Base-by-base conservation (phyloP, 2,113 vertebrate genomes). In the Crypturellus undulatus region DNA sequence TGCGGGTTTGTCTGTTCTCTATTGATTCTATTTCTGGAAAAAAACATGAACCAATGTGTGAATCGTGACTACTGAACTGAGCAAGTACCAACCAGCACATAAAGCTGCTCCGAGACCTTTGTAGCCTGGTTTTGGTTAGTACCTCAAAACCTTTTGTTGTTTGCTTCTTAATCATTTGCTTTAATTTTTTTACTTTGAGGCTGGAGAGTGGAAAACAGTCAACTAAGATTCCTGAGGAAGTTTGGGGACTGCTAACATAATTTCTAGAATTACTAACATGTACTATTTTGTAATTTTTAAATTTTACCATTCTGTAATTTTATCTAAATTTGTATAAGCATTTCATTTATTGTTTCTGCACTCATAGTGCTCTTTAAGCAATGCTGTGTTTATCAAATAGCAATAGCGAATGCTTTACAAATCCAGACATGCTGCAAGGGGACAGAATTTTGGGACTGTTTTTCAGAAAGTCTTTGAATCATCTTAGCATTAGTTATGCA, bases 1-100 rank as follows among this genome's bases (percentile, higher is more conserved):
- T 98, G 97, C 93, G 97, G 98, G 95, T 98, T 98, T 98, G 97
- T 98, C 98, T 98, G 98, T 98, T 98, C 97, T 98, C 96, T 97
- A 98, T 97, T 98, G 97, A 98, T 98, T 98, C 98, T 98, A 98
- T 98, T 98, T 98, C 97, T 97, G 97, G 91, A 85, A 94, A 92
- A 88, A 96, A 92, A 56, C 90, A 96, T 2, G 91, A 97, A 97
- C 94, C 83, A 97, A 94, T 84, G 92, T 90, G 89, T 94, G 88
- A 98, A 90, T 94, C 97, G 89, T 98, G 97, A 97, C 95, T 95
- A 75, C 80, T 96, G 91, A 96, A 96, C 90, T 96, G 94, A 96
- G 84, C 89, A 94, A 96, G 81, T 68, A 82, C 67, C 45, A 76
- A 92, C 63, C 62, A 92, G 89, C 63, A 92, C 69, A 94, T 94